Percentiles rank a stretch among this genome's conserved stretches.
phyloP scores from a whole-genome alignment of 1,140 invertebrate genomes.

The Bombus difficillimus region DNA sequence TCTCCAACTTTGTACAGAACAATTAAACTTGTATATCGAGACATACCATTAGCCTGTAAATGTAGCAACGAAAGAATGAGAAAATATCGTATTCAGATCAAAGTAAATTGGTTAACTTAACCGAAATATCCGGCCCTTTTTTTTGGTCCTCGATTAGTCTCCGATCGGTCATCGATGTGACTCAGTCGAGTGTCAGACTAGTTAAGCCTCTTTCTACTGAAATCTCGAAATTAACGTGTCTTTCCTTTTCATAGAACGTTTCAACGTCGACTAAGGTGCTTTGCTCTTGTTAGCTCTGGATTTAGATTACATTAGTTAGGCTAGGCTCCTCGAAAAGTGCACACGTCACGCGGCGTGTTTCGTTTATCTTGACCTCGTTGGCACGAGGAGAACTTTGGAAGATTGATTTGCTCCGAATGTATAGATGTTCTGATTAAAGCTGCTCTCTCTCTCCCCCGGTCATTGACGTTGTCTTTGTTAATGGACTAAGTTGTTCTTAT shows the following conservation, averaged over 20 bases:
- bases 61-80: neutral
- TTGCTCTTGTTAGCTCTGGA: slow-evolving; percentile 16
- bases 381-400: neutral
- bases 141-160: neutral
- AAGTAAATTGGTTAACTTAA: no score
- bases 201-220: slow-evolving; percentile 1
- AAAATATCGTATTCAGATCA: neutral
- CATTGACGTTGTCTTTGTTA: slow-evolving; percentile 6
- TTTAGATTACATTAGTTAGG: slow-evolving; percentile 17
- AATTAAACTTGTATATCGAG: neutral
- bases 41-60: neutral
- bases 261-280: neutral
- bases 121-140: no score
- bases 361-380: slow-evolving; percentile 30
- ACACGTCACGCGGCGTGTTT: slow-evolving; percentile 10
- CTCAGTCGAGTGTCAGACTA: neutral
- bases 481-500: neutral
- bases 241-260: neutral
- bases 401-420: slow-evolving; percentile 13
- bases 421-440: neutral
- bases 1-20: neutral
- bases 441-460: neutral
- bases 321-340: slow-evolving; percentile 3
- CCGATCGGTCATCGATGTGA: neutral
- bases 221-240: neutral